These are phyloP conservation scores for Ataeniobius toweri DNA, from an alignment of 2,797 vertebrate species.

Conservation along the genomic window DNA sequence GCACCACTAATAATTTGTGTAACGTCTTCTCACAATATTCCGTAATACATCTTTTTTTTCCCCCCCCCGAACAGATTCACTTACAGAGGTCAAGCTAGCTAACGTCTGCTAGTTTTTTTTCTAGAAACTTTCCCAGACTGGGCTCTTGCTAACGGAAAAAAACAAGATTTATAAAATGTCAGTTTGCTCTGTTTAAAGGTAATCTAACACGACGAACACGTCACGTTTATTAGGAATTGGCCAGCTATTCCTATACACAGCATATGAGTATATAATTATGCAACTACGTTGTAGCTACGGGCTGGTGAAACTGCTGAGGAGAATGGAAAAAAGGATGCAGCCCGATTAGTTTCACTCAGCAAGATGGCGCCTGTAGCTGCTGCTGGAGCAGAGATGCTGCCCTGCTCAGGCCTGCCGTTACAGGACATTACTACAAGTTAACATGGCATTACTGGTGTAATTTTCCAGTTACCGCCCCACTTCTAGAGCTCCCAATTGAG, in stretches of 20 bases:
- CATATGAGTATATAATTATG: not conserved
- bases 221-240: not conserved
- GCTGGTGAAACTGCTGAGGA: constrained; percentile 46
- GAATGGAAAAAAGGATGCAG: constrained; percentile 55
- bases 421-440: not conserved
- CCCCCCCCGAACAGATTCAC: not conserved
- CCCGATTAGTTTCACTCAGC: constrained; percentile 56
- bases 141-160: not conserved
- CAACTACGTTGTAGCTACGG: constrained; percentile 12
- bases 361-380: constrained; percentile 72
- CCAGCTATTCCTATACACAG: not conserved
- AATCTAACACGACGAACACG: not conserved
- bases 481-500: not conserved
- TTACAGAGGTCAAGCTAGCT: not conserved
- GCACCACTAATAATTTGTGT: not conserved
- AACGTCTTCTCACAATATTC: not conserved
- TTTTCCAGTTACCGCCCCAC: not conserved
- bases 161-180: not conserved
- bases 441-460: not conserved
- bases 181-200: not conserved
- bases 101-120: constrained; percentile 27
- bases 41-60: not conserved
- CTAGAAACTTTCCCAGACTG: not conserved
- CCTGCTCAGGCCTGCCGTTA: not conserved
- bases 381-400: constrained; percentile 35